Base-by-base conservation (phyloP, 2,888 invertebrate species). In the Cactoblastis cactorum region DNA sequence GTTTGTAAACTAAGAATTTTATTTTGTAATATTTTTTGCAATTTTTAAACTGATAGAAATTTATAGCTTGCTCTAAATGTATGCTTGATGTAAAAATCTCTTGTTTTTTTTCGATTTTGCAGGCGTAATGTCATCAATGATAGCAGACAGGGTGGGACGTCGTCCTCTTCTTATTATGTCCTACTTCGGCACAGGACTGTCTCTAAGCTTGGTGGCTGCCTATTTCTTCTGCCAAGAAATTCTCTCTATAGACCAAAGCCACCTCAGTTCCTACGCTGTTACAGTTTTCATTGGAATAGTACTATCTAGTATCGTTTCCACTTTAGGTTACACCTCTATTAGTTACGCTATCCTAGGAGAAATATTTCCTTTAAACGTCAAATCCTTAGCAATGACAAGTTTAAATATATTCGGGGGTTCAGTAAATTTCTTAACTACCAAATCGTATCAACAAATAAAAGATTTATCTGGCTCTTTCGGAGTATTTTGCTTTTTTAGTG, bases 351-450 rank as follows among this genome's bases (percentile, higher is more conserved):
- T 91, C 51, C 77, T 90, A 14, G 90, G 90, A 0, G 92, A 92
- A 65, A 70, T 92, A 6, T 92, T 92, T 53, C 90, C 92, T 0
- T 75, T 91, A 1, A 91, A 91, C 57, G 86, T 92, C 0, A 91
- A 91, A 63, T 87, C 91, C 0, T 64, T 84, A 0, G 92, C 91
- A 0, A 83, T 91, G 51, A 89, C 90, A 0, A 56, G 81, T 0
- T 70, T 82, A 0, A 90, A 83, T 45, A 67, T 91, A 4, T 80
- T 86, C 56, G 80, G 84, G 0, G 88, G 91, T 0, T 38, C 89
- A 0, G 63, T 89, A 9, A 90, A 90, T 1, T 91, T 91, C 57
- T 35, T 80, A 3, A 80, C 90, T 0, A 82, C 89, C 0, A 90
- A 90, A 62, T 71, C 85, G 28, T 91, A 90, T 55, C 91, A 91